Evolutionary conservation across 2,113 vertebrate species (phyloP).

Genomic region (Ardeotis arabs): DNA sequence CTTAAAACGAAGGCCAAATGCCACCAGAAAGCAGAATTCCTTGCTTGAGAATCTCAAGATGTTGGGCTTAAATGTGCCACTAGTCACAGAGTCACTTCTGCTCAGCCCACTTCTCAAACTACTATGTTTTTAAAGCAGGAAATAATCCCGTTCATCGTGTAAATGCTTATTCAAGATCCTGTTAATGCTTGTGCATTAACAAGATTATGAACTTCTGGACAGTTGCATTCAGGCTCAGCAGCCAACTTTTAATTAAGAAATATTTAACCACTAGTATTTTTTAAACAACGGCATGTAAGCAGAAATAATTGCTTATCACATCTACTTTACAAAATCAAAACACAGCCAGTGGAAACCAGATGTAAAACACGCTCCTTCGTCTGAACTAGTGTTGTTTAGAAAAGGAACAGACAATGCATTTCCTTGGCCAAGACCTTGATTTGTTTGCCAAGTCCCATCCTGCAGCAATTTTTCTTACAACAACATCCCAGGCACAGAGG

Average conservation of each 20-base stretch:
- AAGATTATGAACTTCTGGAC: background rate
- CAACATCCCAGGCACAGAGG: conserved; percentile 28
- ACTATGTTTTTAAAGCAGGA: background rate
- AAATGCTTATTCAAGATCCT: background rate
- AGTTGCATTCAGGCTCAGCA: background rate
- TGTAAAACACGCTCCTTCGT: background rate
- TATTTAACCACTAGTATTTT: conserved; percentile 24
- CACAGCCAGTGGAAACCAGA: conserved; percentile 17
- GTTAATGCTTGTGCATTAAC: background rate
- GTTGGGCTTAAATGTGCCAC: background rate
- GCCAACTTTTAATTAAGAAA: conserved; percentile 40
- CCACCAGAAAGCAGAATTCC: background rate
- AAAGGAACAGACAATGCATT: conserved; percentile 36
- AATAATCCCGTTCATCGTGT: background rate
- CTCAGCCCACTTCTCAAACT: background rate
- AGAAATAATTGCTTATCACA: conserved; percentile 20
- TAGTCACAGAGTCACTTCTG: background rate
- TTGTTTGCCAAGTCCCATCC: conserved; percentile 36
- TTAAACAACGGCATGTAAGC: background rate
- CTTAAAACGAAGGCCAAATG: background rate
- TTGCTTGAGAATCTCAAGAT: background rate
- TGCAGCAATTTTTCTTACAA: conserved; percentile 26
- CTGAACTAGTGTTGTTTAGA: conserved; percentile 42
- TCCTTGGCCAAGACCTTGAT: conserved; percentile 15
- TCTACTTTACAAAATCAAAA: conserved; percentile 22